Evolutionary conservation across 2,888 invertebrate genomes (phyloP).

Genomic region (Crossocerus cetratus): DNA sequence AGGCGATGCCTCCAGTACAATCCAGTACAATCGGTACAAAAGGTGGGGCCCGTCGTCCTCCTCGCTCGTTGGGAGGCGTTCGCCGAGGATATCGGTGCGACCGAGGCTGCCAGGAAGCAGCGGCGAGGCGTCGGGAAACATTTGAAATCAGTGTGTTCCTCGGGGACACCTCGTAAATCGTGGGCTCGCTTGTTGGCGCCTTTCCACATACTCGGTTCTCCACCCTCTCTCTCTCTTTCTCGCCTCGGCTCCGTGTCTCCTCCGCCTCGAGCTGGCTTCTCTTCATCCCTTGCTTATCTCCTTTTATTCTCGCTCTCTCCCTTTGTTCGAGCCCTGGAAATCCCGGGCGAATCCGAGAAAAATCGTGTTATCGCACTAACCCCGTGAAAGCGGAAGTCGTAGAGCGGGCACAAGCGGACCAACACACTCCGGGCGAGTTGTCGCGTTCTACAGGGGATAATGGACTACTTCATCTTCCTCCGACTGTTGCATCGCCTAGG

Average conservation of each 20-base stretch:
- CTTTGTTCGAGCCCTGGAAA: conserved; percentile 29
- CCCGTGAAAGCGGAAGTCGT: conserved; percentile 52
- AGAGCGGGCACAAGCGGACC: conserved; percentile 7
- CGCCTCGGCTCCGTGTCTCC: conserved; percentile 2
- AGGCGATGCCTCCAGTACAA: neutral
- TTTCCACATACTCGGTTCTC: conserved; percentile 41
- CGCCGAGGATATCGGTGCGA: conserved; percentile 39
- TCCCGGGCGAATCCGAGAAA: conserved; percentile 52
- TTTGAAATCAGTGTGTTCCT: conserved; percentile 64
- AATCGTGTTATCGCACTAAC: conserved; percentile 59
- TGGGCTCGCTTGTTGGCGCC: conserved; percentile 56
- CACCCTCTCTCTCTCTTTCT: conserved; percentile 14
- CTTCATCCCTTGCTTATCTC: neutral
- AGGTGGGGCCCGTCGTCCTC: conserved; percentile 21
- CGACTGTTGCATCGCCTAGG: neutral
- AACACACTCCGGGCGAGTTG: neutral
- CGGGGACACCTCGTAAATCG: conserved; percentile 63
- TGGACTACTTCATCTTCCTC: neutral
- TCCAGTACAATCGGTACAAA: conserved; percentile 12
- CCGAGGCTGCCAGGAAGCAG: conserved; percentile 17
- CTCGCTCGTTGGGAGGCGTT: conserved; percentile 17
- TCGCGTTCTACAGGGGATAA: neutral
- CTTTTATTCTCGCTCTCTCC: neutral
- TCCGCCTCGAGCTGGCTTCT: neutral
- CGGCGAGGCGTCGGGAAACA: conserved; percentile 54